Evolutionary conservation across 2,888 invertebrate genomes (phyloP), one percentile per base, ranked within the genome.

Genomic region (Torymus tubicola): DNA sequence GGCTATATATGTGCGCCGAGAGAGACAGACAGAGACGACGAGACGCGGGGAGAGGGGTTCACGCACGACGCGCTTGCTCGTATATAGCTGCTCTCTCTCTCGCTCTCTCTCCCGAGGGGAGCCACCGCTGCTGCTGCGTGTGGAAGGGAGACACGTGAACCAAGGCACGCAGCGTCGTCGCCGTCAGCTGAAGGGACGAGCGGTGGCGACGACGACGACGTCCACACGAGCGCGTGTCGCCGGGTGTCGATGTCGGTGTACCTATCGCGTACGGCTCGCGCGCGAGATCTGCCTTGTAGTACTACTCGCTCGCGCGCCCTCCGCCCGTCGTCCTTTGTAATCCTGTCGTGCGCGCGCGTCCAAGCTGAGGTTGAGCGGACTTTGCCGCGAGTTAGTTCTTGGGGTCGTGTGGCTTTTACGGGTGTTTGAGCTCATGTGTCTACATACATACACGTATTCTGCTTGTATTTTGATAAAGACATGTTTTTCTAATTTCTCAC

Each of bases 211-310:
- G 76, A 75, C 72, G 67, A 64, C 79, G 82, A 68, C 78, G 78
- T 79, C 77, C 88, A 88, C 89, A 87, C 87, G 88, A 88, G 86
- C 85, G 84, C 63, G 68, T 69, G 52, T 63, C 60, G 65, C 42
- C 67, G 55, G 64, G 18, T 58, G 57, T 57, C 52, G 50, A 5
- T 68, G 63, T 63, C 76, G 42, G 63, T 69, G 69, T 63, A 31
- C 69, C 55, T 57, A 61, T 75, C 67, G 68, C 68, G 60, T 14
- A 8, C 42, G 8, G 42, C 42, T 4, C 42, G 42, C 42, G 42
- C 58, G 10, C 24, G 13, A n/a, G 24, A 52, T 16, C 69, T 76
- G 65, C 67, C 81, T 77, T 71, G 73, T 68, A 24, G 65, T 31
- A 42, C 63, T 68, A 42, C 61, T 57, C 24, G 60, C 24, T 70